phyloP scores from a whole-genome alignment of 2,797 vertebrate species.

The Danio tinwini region DNA sequence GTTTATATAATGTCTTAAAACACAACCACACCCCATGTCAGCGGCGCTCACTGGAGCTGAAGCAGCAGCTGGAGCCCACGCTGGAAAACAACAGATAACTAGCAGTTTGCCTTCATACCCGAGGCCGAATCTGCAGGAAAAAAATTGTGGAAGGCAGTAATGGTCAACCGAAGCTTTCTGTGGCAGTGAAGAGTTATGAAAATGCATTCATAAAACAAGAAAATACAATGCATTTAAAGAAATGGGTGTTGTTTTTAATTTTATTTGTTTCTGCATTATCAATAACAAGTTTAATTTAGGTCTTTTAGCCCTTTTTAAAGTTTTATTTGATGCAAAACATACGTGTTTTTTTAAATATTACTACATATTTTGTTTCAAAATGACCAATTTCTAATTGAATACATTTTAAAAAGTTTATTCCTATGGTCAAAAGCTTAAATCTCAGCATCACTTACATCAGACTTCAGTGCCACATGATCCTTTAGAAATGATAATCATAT shows the following conservation, averaged over 20 bases:
- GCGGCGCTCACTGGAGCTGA: constrained; percentile 20
- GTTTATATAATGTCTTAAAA: constrained; percentile 43
- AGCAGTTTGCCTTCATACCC: constrained; percentile 57
- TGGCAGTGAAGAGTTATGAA: constrained; percentile 9
- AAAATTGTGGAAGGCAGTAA: constrained; percentile 55
- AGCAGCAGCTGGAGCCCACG: constrained; percentile 44
- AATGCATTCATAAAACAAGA: neutral
- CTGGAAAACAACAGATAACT: constrained; percentile 63
- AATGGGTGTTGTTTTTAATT: no score
- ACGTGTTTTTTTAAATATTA: no score
- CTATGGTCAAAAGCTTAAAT: no score
- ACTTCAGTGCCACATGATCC: neutral
- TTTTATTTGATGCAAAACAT: no score
- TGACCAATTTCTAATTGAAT: no score
- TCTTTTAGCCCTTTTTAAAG: no score
- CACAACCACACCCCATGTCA: constrained; percentile 40
- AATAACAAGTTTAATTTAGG: no score
- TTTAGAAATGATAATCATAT: neutral
- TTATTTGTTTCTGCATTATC: no score
- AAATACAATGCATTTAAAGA: no score
- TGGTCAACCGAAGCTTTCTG: constrained; percentile 61
- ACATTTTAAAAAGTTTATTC: no score
- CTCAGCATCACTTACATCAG: neutral
- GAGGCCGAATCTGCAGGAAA: constrained; percentile 20
- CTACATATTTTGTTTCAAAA: no score